These are phyloP conservation scores for Collichthys lucidus DNA, from an alignment of 2,113 vertebrate species.

Conservation along the genomic window DNA sequence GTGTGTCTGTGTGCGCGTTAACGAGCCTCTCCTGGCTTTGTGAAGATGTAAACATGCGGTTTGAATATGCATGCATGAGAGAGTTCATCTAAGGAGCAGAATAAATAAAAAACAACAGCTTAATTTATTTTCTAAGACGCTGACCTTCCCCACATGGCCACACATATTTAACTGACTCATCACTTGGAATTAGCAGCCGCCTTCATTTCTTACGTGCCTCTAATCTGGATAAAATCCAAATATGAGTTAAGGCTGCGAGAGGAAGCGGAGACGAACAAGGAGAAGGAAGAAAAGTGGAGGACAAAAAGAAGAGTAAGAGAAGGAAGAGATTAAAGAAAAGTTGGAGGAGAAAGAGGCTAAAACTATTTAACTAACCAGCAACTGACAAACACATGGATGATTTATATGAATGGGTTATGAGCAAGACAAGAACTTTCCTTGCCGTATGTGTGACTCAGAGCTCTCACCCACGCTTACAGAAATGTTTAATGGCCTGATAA, in stretches of 20 bases:
- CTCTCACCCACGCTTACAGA: neutral
- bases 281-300: neutral
- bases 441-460: neutral
- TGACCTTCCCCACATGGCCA: slow-evolving; percentile 37
- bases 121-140: slow-evolving; percentile 21
- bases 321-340: neutral
- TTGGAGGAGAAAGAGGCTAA: neutral
- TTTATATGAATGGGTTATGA: neutral
- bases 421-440: neutral
- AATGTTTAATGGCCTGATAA: neutral
- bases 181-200: slow-evolving; percentile 12
- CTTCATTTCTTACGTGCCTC: neutral
- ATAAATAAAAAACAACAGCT: slow-evolving; percentile 51
- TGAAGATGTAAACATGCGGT: slow-evolving; percentile 48
- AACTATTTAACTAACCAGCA: neutral
- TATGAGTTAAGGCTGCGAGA: neutral
- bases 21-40: neutral
- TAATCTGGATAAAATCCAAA: slow-evolving; percentile 8
- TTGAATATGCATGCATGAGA: slow-evolving; percentile 42
- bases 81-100: slow-evolving; percentile 55
- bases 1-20: slow-evolving; percentile 5
- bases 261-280: neutral
- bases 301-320: neutral
- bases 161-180: slow-evolving; percentile 48
- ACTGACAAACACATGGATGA: neutral